Base-by-base conservation (phyloP, 2,888 invertebrate species). In the Lasioglossum malachurum region DNA sequence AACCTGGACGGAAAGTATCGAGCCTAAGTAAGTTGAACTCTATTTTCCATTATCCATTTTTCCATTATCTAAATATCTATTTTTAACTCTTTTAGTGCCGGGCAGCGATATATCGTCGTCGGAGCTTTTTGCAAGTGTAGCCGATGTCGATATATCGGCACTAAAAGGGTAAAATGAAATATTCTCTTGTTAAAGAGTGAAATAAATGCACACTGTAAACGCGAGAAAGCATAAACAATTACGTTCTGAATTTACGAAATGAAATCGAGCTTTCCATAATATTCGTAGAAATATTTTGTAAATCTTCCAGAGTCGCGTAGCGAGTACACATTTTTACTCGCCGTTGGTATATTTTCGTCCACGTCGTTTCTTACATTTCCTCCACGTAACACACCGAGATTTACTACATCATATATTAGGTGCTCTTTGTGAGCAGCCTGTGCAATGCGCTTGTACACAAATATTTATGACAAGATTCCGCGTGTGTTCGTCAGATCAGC, bases 31-130 rank as follows among this genome's bases (percentile, higher is more conserved):
- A 64, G 64, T 64, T 64, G 64, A 64, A 16, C 16, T 64, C 60
- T 75, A 23, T 57, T 53, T 75, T 75, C 75, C 75, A 75, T 75
- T 75, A 57, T 23, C 60, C 53, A 75, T 31, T 64, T 64, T 64
- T 64, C 64, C 64, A 64, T 64, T 64, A 64, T 64, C 64, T 31
- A 31, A 31, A 64, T 64, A 64, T 64, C 64, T 64, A 64, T 64
- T 64, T 64, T 64, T 64, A 64, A 31, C 64, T 31, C 64, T 64
- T 64, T 64, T 64, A 19, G 64, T 64, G 31, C 64, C 64, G 31
- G 19, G 19, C 64, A 64, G 16, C 64, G 64, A 31, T 64, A 31
- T 31, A 64, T 64, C 31, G 64, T 31, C 31, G 31, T 31, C 31
- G 64, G 64, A 7, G 31, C 64, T 31, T 64, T 31, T 64, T 31